Base-by-base conservation (phyloP, 2,113 vertebrate species). In the Struthio camelus region DNA sequence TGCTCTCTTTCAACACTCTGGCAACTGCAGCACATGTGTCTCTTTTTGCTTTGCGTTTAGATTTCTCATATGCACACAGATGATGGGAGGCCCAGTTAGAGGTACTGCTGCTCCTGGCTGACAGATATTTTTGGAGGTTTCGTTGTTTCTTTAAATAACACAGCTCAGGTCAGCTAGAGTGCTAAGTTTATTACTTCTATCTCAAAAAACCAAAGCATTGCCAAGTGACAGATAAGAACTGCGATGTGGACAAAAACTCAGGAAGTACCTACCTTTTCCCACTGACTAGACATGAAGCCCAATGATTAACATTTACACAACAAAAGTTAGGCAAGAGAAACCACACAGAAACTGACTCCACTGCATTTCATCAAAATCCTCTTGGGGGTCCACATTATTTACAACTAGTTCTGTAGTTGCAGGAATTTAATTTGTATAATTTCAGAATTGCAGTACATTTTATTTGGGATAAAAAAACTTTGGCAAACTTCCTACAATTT, bases 111-210 rank as follows among this genome's bases (percentile, higher is more conserved):
- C 93, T 97, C 75, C 95, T 95, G 90, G 86, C 91, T 93, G 79
- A 90, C 32, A 90, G 67, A 90, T 96, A 95, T 89, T 95, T 92
- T 95, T 94, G 44, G 85, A 91, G 27, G 42, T 85, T 95, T 91
- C 54, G 19, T 97, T 96, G 86, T 97, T 97, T 98, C 96, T 96
- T 98, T 96, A 97, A 97, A 97, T 86, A 87, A 69, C 95, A 97
- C 23, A 94, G 81, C 79, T 62, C 91, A 96, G 96, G 96, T 97
- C 98, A 98, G 78, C 69, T 93, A 46, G 81, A 94, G 96, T 97
- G 89, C 88, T 89, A 87, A 32, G 85, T 97, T 97, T 98, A 97
- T 97, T 98, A 91, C 93, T 95, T 96, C 70, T 51, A 90, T 94
- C 90, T 95, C 83, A 95, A 91, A 94, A 97, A 97, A 88, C 46